phyloP scores from a whole-genome alignment of 2,797 vertebrate species.

The Acanthurus lineatus region DNA sequence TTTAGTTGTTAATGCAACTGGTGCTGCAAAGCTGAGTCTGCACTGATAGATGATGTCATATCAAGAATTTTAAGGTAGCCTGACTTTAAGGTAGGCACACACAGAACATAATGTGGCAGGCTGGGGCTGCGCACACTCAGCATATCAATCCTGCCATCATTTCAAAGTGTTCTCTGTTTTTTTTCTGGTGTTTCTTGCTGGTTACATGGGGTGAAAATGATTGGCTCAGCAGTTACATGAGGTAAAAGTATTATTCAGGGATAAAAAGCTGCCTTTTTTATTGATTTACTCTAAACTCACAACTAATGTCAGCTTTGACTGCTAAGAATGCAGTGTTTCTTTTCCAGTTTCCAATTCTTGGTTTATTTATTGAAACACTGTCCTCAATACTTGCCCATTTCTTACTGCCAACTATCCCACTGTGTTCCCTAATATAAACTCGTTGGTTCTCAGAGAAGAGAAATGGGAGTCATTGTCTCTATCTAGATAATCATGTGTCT shows the following conservation, averaged over 20 bases:
- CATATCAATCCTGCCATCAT: slow-evolving; percentile 13
- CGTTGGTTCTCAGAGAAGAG: neutral
- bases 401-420: neutral
- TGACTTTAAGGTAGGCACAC: slow-evolving; percentile 14
- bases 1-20: neutral
- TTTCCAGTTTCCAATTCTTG: neutral
- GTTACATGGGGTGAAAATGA: no score
- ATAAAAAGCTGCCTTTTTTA: neutral
- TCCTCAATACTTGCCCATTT: neutral
- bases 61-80: neutral
- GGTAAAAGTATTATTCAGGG: neutral
- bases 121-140: slow-evolving; percentile 4
- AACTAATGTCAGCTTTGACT: neutral
- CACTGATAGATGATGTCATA: neutral
- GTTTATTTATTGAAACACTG: neutral
- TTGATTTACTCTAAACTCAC: neutral
- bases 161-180: neutral
- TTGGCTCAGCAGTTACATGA: no score
- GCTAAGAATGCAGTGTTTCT: neutral
- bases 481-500: neutral
- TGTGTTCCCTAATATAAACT: neutral
- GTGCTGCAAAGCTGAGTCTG: neutral
- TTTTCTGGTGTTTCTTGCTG: neutral
- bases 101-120: neutral
- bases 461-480: neutral